These are phyloP conservation scores for Dromococcyx pavoninus DNA, from an alignment of 2,797 vertebrate genomes.

Conservation along the genomic window DNA sequence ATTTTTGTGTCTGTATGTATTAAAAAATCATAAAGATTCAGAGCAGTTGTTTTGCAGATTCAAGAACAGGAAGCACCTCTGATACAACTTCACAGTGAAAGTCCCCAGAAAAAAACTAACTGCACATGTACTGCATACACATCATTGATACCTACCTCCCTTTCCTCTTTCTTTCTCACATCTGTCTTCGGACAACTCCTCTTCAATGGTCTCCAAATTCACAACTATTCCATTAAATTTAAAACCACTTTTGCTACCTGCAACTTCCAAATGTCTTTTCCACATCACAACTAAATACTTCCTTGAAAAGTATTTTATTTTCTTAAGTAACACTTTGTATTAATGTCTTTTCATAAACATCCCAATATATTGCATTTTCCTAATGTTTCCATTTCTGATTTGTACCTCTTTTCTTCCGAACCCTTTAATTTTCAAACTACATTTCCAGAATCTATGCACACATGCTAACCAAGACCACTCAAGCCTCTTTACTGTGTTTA, in stretches of 20 bases:
- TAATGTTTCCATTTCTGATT: not conserved
- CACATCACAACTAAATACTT: not conserved
- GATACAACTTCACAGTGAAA: not conserved
- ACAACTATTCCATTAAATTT: not conserved
- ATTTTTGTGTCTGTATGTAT: not conserved
- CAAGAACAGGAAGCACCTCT: conserved; percentile 56
- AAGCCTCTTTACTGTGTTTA: not conserved
- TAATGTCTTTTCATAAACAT: not conserved
- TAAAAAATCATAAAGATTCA: not conserved
- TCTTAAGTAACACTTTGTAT: not conserved
- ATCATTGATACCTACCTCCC: not conserved
- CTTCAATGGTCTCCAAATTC: not conserved
- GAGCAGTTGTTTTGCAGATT: conserved; percentile 29
- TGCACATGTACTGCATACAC: not conserved
- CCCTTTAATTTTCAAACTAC: not conserved
- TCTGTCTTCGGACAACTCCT: not conserved
- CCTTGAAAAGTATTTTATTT: not conserved
- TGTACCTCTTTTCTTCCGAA: not conserved
- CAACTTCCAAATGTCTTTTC: not conserved
- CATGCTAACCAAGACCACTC: not conserved
- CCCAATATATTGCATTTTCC: not conserved
- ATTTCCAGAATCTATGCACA: not conserved
- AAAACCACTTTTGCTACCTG: not conserved
- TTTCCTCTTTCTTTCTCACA: conserved; percentile 33
- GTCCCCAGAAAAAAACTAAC: conserved; percentile 19